phyloP scores from a whole-genome alignment of 2,113 vertebrate species.

The Gracilinanus agilis region DNA sequence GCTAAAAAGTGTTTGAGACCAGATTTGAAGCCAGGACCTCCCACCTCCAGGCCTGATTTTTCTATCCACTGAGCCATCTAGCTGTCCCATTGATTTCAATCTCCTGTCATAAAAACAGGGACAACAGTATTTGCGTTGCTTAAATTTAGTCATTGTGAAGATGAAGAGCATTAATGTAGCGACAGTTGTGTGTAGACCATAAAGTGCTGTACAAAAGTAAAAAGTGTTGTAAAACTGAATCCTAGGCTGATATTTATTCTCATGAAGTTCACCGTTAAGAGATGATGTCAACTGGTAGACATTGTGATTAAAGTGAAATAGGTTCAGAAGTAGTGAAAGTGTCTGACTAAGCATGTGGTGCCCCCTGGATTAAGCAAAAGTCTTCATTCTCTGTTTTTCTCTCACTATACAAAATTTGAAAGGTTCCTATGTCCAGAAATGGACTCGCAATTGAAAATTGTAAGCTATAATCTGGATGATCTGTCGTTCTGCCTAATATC shows the following conservation, averaged over 20 bases:
- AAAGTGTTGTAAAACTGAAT: neutral
- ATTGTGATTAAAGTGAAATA: too few species aligned
- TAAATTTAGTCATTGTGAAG: neutral
- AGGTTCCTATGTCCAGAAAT: neutral
- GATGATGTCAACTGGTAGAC: too few species aligned
- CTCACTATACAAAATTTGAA: neutral
- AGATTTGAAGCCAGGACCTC: too few species aligned
- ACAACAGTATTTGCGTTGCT: neutral
- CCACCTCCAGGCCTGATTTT: too few species aligned
- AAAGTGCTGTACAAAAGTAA: neutral
- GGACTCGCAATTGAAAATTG: neutral
- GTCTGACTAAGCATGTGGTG: neutral
- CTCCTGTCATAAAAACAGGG: neutral
- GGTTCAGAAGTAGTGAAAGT: rapidly evolving
- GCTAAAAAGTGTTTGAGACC: too few species aligned
- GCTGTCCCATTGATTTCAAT: neutral
- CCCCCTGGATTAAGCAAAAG: neutral
- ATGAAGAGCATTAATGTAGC: neutral
- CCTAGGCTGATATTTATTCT: neutral
- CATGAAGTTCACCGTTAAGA: rapidly evolving
- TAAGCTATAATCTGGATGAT: neutral
- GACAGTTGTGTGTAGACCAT: neutral
- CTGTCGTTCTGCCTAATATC: neutral
- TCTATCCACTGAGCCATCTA: too few species aligned
- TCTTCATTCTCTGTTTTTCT: neutral